Percentiles rank a stretch among this genome's conserved stretches.
Conservation (phyloP, 2,888 invertebrate genomes). For the Drosophila mercatorum region DNA sequence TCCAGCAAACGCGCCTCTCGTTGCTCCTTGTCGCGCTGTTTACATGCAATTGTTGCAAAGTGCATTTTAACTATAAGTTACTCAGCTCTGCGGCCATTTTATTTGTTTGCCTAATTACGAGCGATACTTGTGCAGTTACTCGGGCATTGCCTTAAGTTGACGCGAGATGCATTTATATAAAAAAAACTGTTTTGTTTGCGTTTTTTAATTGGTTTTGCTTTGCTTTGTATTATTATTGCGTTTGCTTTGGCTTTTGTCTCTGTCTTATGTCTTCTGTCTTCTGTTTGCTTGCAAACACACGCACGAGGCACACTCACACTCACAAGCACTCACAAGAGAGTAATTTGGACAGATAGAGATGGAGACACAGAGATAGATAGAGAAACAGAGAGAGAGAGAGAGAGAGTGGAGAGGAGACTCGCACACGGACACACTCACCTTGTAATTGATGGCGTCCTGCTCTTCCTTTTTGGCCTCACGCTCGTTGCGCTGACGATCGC, state of each 20-base stretch:
- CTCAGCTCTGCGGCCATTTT: conserved; percentile 58
- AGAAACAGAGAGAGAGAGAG: neutral
- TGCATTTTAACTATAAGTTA: conserved; percentile 77
- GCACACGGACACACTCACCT: conserved; percentile 77
- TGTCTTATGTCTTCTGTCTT: conserved; percentile 7
- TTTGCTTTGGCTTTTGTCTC: conserved; percentile 2
- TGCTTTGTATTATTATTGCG: neutral
- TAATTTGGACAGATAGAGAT: conserved; percentile 10
- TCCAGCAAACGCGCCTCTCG: conserved; percentile 84
- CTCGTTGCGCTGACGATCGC: conserved; percentile 85
- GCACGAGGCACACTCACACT: conserved; percentile 15
- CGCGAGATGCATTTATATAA: conserved; percentile 32
- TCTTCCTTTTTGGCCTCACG: conserved; percentile 85
- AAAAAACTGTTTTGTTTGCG: conserved; percentile 18
- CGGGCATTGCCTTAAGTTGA: conserved; percentile 34
- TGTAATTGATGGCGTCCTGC: conserved; percentile 85
- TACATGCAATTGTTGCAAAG: conserved; percentile 81
- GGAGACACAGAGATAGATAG: neutral
- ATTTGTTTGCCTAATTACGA: conserved; percentile 49
- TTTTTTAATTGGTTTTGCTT: conserved; percentile 14
- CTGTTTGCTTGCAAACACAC: conserved; percentile 55
- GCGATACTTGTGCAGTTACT: conserved; percentile 45
- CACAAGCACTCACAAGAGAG: conserved; percentile 14
- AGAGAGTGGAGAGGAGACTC: neutral
- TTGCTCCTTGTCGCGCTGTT: conserved; percentile 84